Conservation (phyloP, 2,797 vertebrate species). For the Tinamus major region DNA sequence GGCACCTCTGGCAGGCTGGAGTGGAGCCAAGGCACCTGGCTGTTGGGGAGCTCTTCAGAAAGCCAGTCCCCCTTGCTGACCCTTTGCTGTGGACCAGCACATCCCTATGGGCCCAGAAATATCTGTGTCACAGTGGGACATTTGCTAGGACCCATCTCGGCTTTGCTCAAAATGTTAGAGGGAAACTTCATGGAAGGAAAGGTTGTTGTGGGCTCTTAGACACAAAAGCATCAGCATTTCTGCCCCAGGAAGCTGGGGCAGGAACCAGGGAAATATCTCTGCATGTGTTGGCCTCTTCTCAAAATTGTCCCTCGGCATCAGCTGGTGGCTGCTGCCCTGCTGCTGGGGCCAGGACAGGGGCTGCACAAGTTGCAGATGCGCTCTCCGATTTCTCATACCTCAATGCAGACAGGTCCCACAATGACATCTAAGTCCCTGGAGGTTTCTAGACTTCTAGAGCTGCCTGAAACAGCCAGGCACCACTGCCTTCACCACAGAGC, state of each 20-base stretch:
- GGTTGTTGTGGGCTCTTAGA: background rate
- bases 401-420: background rate
- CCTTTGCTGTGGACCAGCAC: accelerated
- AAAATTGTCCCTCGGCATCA: background rate
- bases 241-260: background rate
- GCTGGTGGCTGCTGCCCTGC: background rate
- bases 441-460: background rate
- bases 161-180: background rate
- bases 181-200: background rate
- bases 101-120: background rate
- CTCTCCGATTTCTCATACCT: background rate
- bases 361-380: background rate
- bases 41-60: background rate
- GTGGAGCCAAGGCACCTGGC: constrained; percentile 40
- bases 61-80: background rate
- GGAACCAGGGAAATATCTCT: background rate
- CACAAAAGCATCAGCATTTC: background rate
- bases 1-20: constrained; percentile 9
- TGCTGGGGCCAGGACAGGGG: background rate
- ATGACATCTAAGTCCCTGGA: background rate
- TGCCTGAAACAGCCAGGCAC: background rate
- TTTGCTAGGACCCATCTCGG: background rate
- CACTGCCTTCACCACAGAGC: too few species aligned
- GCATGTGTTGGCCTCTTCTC: background rate
- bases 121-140: background rate